These are phyloP conservation scores for Abscondita cerata DNA, from an alignment of 2,888 invertebrate genomes.

Conservation along the genomic window DNA sequence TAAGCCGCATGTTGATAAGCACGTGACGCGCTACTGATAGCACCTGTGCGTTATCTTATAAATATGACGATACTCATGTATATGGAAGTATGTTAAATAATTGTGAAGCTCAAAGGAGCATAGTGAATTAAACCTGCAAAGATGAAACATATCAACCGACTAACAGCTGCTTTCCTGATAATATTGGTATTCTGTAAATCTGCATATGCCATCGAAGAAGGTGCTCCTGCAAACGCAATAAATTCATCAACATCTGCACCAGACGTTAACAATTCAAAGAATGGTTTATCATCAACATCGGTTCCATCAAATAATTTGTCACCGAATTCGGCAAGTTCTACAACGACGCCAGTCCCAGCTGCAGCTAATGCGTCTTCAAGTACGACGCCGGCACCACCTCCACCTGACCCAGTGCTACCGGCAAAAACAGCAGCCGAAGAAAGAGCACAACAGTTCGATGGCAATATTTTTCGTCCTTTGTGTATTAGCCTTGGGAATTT, in stretches of 20 bases:
- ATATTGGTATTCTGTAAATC: constrained; percentile 43
- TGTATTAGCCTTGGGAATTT: constrained; percentile 91
- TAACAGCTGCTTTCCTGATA: constrained; percentile 11
- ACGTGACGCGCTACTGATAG: background rate
- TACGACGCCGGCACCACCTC: constrained; percentile 60
- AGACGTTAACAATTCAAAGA: background rate
- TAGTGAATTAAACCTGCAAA: too few relatives aligned
- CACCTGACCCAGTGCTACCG: constrained; percentile 82
- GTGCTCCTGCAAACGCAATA: constrained; percentile 3
- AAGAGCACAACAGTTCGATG: constrained; percentile 95
- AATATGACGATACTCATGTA: constrained; percentile 6
- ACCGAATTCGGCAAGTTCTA: background rate
- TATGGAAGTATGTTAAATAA: too few relatives aligned
- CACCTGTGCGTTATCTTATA: constrained; percentile 11
- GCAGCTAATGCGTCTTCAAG: constrained; percentile 52
- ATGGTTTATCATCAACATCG: background rate
- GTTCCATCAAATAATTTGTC: constrained; percentile 10
- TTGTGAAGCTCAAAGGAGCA: background rate
- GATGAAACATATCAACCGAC: constrained; percentile 55
- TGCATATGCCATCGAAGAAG: constrained; percentile 41
- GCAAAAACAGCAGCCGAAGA: constrained; percentile 92
- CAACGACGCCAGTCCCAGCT: constrained; percentile 8
- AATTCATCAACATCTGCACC: constrained; percentile 10
- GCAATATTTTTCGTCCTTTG: constrained; percentile 98
- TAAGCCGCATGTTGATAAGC: background rate